These are phyloP conservation scores for Drosophila ustulata DNA, from an alignment of 2,888 invertebrate species.

Conservation along the genomic window DNA sequence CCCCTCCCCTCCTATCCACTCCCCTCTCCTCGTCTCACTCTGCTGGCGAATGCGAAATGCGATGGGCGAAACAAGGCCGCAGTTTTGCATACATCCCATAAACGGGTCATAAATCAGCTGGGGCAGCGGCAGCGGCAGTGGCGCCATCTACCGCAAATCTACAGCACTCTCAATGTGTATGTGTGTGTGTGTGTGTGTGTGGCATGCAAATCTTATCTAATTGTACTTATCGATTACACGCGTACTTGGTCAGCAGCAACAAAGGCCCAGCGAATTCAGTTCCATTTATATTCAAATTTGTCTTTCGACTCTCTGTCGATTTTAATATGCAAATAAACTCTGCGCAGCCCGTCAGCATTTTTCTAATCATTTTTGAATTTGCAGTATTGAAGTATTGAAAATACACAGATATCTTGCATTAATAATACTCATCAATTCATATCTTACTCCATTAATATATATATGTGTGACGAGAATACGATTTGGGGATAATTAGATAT, in stretches of 20 bases:
- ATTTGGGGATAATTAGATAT: too few relatives aligned
- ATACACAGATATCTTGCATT: too few relatives aligned
- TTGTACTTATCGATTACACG: conserved; percentile 10
- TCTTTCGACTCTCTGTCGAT: neutral
- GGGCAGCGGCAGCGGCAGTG: conserved; percentile 2
- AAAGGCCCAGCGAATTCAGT: neutral
- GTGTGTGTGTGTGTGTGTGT: neutral
- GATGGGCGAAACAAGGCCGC: conserved; percentile 37
- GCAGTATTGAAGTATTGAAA: too few relatives aligned
- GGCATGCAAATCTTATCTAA: conserved; percentile 32
- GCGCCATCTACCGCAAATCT: conserved; percentile 42
- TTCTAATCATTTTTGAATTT: too few relatives aligned
- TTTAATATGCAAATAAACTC: neutral
- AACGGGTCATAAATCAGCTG: conserved; percentile 45
- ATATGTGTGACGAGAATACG: too few relatives aligned
- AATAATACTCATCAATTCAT: too few relatives aligned
- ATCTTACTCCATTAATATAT: too few relatives aligned
- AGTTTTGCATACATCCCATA: conserved; percentile 32
- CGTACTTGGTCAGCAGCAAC: neutral
- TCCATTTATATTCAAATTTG: neutral
- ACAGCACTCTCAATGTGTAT: too few relatives aligned
- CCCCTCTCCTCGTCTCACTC: neutral
- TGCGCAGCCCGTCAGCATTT: neutral
- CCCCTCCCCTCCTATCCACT: neutral
- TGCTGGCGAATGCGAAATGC: neutral